Conservation (phyloP, 2,113 vertebrate species). For the Aspiorhynchus laticeps region DNA sequence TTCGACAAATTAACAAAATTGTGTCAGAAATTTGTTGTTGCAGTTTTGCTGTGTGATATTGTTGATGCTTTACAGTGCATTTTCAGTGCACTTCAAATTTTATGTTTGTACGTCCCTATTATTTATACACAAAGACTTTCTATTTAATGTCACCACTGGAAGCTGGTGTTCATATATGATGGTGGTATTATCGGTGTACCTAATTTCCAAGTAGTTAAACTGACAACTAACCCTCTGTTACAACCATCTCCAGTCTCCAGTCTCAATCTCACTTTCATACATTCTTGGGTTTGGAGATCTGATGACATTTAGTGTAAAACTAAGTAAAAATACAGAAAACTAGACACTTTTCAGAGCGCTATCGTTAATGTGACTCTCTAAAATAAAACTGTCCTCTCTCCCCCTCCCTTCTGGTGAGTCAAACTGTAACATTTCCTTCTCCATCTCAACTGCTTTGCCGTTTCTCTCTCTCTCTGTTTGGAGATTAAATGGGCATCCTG, state of each 20-base stretch:
- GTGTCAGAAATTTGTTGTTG: neutral
- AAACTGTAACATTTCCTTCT: constrained; percentile 61
- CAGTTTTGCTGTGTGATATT: neutral
- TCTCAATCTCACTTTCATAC: neutral
- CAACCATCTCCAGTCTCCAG: neutral
- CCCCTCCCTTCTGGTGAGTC: constrained; percentile 47
- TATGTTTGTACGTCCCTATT: neutral
- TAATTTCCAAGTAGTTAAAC: neutral
- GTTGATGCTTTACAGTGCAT: neutral
- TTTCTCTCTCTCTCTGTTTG: constrained; percentile 67
- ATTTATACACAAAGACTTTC: neutral
- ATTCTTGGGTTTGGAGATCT: neutral
- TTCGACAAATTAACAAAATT: too few species aligned
- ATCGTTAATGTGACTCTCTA: constrained; percentile 44
- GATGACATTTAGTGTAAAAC: neutral
- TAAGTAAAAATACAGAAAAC: constrained; percentile 9
- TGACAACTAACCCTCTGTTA: neutral
- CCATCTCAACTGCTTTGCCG: constrained; percentile 50
- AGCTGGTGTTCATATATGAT: neutral
- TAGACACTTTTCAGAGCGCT: neutral
- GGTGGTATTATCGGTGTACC: neutral
- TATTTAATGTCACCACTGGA: neutral
- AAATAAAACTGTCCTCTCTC: constrained; percentile 60
- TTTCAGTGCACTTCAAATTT: too few species aligned
- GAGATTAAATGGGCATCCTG: constrained; percentile 91